These are phyloP conservation scores for Pseudomyrmex gracilis DNA, from an alignment of 1,140 invertebrate species.

Conservation along the genomic window DNA sequence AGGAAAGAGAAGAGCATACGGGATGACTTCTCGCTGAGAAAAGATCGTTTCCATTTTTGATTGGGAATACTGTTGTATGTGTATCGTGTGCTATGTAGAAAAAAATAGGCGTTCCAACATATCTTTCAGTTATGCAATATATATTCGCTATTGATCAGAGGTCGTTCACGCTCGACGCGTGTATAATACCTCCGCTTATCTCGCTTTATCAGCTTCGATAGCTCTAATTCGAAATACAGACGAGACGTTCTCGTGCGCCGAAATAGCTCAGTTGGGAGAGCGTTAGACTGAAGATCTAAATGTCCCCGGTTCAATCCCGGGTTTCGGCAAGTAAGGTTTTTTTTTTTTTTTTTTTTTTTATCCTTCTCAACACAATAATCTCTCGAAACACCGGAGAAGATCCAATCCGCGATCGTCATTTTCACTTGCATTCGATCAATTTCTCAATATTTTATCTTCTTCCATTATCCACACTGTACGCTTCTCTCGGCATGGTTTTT, in stretches of 20 bases:
- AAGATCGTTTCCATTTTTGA: neutral
- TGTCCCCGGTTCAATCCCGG: constrained; percentile 58
- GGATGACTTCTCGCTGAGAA: neutral
- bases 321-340: constrained; percentile 34
- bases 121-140: constrained; percentile 35
- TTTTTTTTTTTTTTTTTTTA: neutral
- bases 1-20: neutral
- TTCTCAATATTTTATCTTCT: neutral
- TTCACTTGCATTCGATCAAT: neutral
- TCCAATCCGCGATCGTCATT: neutral
- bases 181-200: neutral
- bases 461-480: neutral
- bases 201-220: constrained; percentile 30
- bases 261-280: constrained; percentile 66
- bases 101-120: too few relatives aligned
- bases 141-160: constrained; percentile 50
- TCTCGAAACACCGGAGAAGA: neutral
- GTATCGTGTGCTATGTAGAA: too few relatives aligned
- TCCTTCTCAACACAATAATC: neutral
- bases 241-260: neutral
- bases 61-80: neutral
- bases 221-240: neutral
- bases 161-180: constrained; percentile 45
- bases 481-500: neutral
- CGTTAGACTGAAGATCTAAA: constrained; percentile 66